Conservation (phyloP, 2,797 vertebrate genomes). For the Pristis pectinata region DNA sequence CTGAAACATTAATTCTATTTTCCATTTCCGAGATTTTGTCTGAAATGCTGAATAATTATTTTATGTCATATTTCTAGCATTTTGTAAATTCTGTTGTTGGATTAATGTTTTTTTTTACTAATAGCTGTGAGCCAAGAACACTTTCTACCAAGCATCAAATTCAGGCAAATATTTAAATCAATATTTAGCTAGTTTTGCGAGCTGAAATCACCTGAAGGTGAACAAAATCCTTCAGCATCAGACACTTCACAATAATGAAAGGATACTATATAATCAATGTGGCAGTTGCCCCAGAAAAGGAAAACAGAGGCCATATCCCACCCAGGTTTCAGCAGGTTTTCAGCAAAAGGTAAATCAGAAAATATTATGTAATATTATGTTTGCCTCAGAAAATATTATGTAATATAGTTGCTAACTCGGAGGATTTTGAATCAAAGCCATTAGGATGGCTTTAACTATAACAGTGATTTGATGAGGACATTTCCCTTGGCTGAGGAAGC, state of each 20-base stretch:
- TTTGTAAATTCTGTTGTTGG: no score
- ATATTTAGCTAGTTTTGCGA: not conserved
- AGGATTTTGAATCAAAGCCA: not conserved
- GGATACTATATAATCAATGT: slow-evolving; percentile 3
- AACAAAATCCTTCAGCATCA: not conserved
- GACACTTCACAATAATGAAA: slow-evolving; percentile 8
- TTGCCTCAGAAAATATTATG: not conserved
- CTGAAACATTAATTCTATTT: no score
- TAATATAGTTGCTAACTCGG: not conserved
- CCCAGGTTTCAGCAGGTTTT: not conserved
- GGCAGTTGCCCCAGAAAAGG: not conserved
- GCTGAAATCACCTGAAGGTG: not conserved
- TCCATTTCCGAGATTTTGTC: no score
- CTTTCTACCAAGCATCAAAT: not conserved
- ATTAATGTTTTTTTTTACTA: no score
- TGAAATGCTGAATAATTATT: no score
- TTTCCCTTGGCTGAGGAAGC: no score
- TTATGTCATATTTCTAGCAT: no score
- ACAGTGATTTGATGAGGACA: not conserved
- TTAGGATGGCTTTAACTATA: not conserved
- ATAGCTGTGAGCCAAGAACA: not conserved
- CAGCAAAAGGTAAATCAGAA: not conserved
- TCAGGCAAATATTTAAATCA: not conserved
- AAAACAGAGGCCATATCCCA: not conserved
- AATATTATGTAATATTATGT: not conserved